phyloP scores from a whole-genome alignment of 2,888 invertebrate species.

The Beris morrisii region DNA sequence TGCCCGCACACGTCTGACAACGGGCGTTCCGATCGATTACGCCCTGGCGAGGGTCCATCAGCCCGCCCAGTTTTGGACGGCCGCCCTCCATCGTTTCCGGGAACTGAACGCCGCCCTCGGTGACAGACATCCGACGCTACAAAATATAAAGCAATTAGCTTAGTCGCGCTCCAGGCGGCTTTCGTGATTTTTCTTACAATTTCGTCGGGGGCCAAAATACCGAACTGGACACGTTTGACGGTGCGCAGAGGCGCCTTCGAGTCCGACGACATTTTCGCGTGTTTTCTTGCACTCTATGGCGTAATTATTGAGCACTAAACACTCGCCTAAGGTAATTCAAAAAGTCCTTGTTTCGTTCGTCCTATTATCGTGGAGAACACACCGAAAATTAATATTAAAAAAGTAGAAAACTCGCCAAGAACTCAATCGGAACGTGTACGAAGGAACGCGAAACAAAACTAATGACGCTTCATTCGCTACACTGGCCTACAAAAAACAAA shows the following conservation, averaged over 20 bases:
- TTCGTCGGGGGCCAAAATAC: conserved; percentile 98
- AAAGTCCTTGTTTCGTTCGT: too few species aligned
- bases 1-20: conserved; percentile 95
- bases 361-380: too few species aligned
- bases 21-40: conserved; percentile 92
- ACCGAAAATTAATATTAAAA: too few species aligned
- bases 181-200: conserved; percentile 72
- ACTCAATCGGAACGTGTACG: too few species aligned
- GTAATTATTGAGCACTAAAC: too few species aligned
- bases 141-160: conserved; percentile 20
- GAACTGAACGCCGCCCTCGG: conserved; percentile 94
- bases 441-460: too few species aligned
- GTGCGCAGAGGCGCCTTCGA: conserved; percentile 92
- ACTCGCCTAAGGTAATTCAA: too few species aligned
- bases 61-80: conserved; percentile 93
- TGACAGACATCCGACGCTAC: conserved; percentile 96
- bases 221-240: conserved; percentile 97
- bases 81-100: conserved; percentile 99
- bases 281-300: not conserved
- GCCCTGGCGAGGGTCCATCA: conserved; percentile 99
- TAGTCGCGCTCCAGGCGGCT: not conserved
- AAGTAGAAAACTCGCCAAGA: too few species aligned
- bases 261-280: conserved; percentile 72
- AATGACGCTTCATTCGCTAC: too few species aligned
- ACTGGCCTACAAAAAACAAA: too few species aligned